Evolutionary conservation across 1,140 invertebrate genomes (phyloP).

Genomic region (Hycleus cichorii): DNA sequence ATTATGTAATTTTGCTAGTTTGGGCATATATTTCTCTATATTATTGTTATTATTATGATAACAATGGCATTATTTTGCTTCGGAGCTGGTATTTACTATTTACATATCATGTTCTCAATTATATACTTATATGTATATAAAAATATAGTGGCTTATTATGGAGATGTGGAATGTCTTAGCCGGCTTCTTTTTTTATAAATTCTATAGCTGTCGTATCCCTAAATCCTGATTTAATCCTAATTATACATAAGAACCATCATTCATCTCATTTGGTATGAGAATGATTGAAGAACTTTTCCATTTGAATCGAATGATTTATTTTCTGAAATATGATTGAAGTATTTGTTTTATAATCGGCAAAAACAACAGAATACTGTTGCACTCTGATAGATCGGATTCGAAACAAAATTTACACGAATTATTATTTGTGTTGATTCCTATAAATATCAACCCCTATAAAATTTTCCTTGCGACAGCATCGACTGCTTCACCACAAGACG

Average conservation of each 20-base stretch:
- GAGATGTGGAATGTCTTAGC: slow-evolving; percentile 32
- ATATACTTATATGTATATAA: neutral
- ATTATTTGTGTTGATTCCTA: neutral
- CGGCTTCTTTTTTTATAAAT: slow-evolving; percentile 28
- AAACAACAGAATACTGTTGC: slow-evolving; percentile 20
- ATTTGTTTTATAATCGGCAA: neutral
- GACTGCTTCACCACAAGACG: slow-evolving; percentile 45
- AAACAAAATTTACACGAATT: too few relatives aligned
- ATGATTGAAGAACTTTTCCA: slow-evolving; percentile 21
- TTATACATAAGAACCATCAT: slow-evolving; percentile 5
- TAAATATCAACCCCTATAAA: slow-evolving; percentile 10
- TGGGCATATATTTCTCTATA: slow-evolving; percentile 20
- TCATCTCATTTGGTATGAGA: slow-evolving; percentile 33
- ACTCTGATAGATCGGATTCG: slow-evolving; percentile 9
- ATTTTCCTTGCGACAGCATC: slow-evolving; percentile 36
- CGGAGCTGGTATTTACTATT: too few relatives aligned
- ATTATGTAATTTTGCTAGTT: slow-evolving; percentile 19
- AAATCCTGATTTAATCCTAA: neutral
- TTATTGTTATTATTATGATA: neutral
- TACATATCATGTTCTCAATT: neutral
- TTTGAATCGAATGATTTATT: slow-evolving; percentile 36
- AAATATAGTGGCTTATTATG: slow-evolving; percentile 11
- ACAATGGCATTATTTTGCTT: too few relatives aligned
- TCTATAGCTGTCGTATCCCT: slow-evolving; percentile 36
- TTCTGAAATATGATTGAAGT: slow-evolving; percentile 30